Evolutionary conservation across 2,888 invertebrate species (phyloP).

Genomic region (Sisyra terminalis): DNA sequence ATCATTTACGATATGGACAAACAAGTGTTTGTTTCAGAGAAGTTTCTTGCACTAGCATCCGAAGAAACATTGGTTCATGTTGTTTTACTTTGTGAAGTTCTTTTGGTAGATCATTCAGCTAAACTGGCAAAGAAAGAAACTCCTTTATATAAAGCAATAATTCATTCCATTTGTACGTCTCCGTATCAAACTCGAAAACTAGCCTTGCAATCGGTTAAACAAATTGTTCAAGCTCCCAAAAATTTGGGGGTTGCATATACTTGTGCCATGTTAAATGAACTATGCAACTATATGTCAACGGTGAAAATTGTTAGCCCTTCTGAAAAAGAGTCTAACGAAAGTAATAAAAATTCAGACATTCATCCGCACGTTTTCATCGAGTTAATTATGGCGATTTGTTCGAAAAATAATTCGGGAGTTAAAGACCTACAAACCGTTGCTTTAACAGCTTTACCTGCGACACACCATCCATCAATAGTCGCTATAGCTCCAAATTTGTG

Average conservation of each 20-base stretch:
- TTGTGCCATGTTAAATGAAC: slow-evolving; percentile 44
- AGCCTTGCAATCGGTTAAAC: slow-evolving; percentile 41
- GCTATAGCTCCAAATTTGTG: slow-evolving; percentile 45
- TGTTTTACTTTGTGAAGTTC: slow-evolving; percentile 52
- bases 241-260: slow-evolving; percentile 43
- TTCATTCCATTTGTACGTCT: slow-evolving; percentile 48
- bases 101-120: slow-evolving; percentile 51
- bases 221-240: slow-evolving; percentile 33
- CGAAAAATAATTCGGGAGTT: not conserved
- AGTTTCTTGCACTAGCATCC: slow-evolving; percentile 51
- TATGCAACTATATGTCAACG: slow-evolving; percentile 47
- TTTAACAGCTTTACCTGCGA: slow-evolving; percentile 47
- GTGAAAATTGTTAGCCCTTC: slow-evolving; percentile 28
- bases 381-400: slow-evolving; percentile 3
- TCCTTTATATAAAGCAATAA: slow-evolving; percentile 52
- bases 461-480: slow-evolving; percentile 58
- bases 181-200: slow-evolving; percentile 42
- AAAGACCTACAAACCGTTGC: slow-evolving; percentile 26
- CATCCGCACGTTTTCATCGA: slow-evolving; percentile 6
- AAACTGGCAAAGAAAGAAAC: slow-evolving; percentile 47
- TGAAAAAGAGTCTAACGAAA: slow-evolving; percentile 2
- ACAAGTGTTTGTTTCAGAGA: slow-evolving; percentile 67
- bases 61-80: slow-evolving; percentile 57
- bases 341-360: slow-evolving; percentile 2
- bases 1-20: slow-evolving; percentile 58